Evolutionary conservation across 2,888 invertebrate species (phyloP), one percentile per base, ranked within the genome.

Genomic region (Meliscaeva auricollis): DNA sequence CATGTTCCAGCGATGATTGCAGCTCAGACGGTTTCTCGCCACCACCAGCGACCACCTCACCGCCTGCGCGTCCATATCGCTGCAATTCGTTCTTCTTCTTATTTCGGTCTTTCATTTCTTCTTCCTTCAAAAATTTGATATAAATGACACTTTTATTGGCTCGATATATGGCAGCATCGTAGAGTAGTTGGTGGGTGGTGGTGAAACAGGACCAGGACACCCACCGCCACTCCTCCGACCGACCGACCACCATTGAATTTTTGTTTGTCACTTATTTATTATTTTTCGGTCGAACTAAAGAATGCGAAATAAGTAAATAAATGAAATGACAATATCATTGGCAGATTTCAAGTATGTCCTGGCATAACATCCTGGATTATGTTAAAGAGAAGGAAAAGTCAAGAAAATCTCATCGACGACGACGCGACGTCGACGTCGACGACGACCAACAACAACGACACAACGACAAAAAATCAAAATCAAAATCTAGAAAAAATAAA

Each of bases 261-360:
- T 74, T 78, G 44, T 78, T 75, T 85, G 81, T 85, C 80, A 81
- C 81, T 85, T 81, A 73, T 76, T 81, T 38, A 38, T 13, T 38
- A 38, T 38, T 38, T 80, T 81, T 85, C 76, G 85, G 85, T 81
- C 73, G 76, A 38, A 72, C 73, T 81, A 64, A 85, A 76, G 73
- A 81, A 85, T 81, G 73, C 81, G 66, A 75, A 85, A 77, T 81
- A 73, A 85, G 81, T 85, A 85, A 79, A 79, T 84, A 84, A 85
- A 77, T 81, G 72, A 85, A 85, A 85, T 85, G 85, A 77, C 85
- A 81, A 85, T 81, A 85, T 85, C 85, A 81, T 85, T 85, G 85
- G 73, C 80, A 85, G 81, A 85, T 85, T 85, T 85, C 76, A 73
- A 68, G 73, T 62, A 85, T 85, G 85, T 62, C 85, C 76, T 85